phyloP scores from a whole-genome alignment of 2,113 vertebrate species.

The Megalops atlanticus region DNA sequence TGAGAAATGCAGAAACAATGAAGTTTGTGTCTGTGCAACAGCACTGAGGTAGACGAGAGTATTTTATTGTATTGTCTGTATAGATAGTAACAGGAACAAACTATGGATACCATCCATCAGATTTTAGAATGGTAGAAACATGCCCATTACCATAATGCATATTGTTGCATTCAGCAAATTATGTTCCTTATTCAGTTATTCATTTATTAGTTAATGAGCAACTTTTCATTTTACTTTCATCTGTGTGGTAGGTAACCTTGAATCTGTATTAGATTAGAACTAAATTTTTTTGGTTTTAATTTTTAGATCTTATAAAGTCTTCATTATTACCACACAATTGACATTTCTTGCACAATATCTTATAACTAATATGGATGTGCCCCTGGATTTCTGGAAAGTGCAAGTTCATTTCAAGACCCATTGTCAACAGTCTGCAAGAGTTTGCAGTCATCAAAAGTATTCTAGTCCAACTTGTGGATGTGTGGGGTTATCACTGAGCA shows the following conservation, averaged over 20 bases:
- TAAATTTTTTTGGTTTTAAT: background rate
- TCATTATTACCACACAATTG: background rate
- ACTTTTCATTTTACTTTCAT: background rate
- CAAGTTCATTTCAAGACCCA: background rate
- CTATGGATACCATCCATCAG: too few species aligned
- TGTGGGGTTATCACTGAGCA: background rate
- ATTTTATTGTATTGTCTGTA: too few species aligned
- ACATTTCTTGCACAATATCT: background rate
- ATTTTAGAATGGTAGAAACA: too few species aligned
- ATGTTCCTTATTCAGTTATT: background rate
- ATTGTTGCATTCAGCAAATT: too few species aligned
- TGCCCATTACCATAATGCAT: too few species aligned
- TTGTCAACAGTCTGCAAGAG: background rate
- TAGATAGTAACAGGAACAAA: too few species aligned
- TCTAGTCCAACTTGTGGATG: background rate
- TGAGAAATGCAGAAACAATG: too few species aligned
- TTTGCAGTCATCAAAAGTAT: background rate
- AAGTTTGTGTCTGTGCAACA: too few species aligned
- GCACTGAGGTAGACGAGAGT: too few species aligned
- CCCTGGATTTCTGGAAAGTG: background rate
- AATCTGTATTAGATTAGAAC: background rate
- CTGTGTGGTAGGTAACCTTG: slow-evolving; percentile 3
- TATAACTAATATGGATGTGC: background rate
- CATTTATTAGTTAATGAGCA: background rate
- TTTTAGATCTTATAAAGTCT: background rate